These are phyloP conservation scores for Chaetodon trifasciatus DNA, from an alignment of 2,797 vertebrate genomes.

Conservation along the genomic window DNA sequence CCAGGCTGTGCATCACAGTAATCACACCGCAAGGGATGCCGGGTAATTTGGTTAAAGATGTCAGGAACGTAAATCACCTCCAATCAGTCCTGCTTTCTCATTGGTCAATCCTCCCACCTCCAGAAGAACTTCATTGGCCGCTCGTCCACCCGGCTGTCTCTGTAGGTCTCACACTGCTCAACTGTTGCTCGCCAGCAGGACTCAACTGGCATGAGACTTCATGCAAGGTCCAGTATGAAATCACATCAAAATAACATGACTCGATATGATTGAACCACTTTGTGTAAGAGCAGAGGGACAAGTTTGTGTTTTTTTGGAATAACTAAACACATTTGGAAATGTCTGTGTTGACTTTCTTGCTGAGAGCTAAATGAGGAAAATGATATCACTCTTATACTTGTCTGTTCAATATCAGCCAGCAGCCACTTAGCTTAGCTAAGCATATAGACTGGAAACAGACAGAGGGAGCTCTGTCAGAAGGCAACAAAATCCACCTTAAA, in stretches of 20 bases:
- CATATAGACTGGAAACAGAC: neutral
- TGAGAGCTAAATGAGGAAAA: conserved; percentile 2
- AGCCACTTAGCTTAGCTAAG: neutral
- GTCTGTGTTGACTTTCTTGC: neutral
- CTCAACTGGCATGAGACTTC: conserved; percentile 14
- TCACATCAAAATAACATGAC: conserved; percentile 8
- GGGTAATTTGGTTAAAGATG: conserved; percentile 89
- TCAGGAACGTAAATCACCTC: conserved; percentile 88
- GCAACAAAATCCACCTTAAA: neutral
- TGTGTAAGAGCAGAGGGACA: too few relatives aligned
- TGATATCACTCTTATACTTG: neutral
- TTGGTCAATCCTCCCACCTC: conserved; percentile 64
- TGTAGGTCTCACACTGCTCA: conserved; percentile 37
- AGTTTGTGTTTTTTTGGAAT: neutral
- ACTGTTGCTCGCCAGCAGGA: conserved; percentile 46
- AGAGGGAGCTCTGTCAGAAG: neutral
- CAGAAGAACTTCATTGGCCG: conserved; percentile 74
- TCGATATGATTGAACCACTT: neutral
- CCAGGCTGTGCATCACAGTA: conserved; percentile 82
- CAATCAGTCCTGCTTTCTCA: conserved; percentile 82
- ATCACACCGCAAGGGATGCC: conserved; percentile 83
- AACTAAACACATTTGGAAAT: too few relatives aligned
- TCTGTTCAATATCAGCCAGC: neutral
- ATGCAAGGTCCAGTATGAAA: conserved; percentile 12
- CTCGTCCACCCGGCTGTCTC: conserved; percentile 54